phyloP scores from a whole-genome alignment of 2,797 vertebrate genomes.

The Miichthys miiuy region DNA sequence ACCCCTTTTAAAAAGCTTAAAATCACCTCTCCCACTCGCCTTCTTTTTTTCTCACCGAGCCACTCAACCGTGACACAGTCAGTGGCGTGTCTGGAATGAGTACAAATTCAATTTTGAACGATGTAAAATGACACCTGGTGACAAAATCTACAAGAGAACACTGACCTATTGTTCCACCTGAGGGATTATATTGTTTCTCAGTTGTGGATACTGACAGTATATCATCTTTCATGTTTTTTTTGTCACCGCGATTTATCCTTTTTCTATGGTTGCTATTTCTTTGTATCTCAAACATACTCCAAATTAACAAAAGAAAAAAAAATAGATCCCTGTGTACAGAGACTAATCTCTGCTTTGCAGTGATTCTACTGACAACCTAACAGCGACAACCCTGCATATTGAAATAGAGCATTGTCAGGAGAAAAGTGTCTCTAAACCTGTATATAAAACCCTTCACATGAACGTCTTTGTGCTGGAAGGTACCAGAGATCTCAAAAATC shows the following conservation, averaged over 20 bases:
- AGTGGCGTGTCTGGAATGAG: slow-evolving; percentile 22
- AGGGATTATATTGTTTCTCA: slow-evolving; percentile 24
- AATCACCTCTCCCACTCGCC: slow-evolving; percentile 3
- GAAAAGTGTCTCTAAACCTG: slow-evolving; percentile 29
- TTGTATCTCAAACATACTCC: slow-evolving; percentile 2
- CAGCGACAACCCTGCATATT: slow-evolving; percentile 7
- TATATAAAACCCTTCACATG: slow-evolving; percentile 19
- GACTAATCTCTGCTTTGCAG: slow-evolving; percentile 25
- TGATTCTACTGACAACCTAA: slow-evolving; percentile 22
- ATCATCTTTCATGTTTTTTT: slow-evolving; percentile 28
- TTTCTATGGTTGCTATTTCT: slow-evolving; percentile 1
- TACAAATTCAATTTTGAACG: slow-evolving; percentile 10
- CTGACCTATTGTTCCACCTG: slow-evolving; percentile 32
- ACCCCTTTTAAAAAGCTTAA: slow-evolving; percentile 30
- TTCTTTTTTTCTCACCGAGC: neutral
- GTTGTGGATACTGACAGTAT: slow-evolving; percentile 10
- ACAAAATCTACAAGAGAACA: slow-evolving; percentile 33
- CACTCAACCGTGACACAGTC: neutral
- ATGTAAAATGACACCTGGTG: slow-evolving; percentile 49
- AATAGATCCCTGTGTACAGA: neutral
- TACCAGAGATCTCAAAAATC: slow-evolving; percentile 24
- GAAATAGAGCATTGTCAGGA: slow-evolving; percentile 8
- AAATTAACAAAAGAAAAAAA: neutral
- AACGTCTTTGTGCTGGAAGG: slow-evolving; percentile 5
- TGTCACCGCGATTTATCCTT: slow-evolving; percentile 10